phyloP scores from a whole-genome alignment of 2,888 invertebrate species.

The Hecatera dysodea region DNA sequence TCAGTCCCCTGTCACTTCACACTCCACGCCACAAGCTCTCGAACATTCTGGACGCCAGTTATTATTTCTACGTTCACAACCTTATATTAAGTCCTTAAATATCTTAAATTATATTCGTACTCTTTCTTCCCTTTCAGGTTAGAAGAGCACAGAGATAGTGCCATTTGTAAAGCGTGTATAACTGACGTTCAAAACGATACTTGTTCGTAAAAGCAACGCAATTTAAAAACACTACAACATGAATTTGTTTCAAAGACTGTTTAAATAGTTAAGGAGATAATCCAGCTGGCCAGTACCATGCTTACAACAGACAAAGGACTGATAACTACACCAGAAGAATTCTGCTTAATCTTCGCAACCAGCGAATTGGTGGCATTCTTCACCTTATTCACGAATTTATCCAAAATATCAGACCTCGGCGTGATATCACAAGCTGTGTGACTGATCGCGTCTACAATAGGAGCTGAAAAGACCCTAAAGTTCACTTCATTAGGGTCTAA shows the following conservation, averaged over 20 bases:
- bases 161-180: constrained; percentile 43
- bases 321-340: constrained; percentile 63
- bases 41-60: constrained; percentile 53
- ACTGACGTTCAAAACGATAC: constrained; percentile 54
- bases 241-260: constrained; percentile 44
- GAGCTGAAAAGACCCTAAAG: constrained; percentile 93
- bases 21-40: constrained; percentile 47
- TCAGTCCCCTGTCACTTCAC: constrained; percentile 39
- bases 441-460: constrained; percentile 93
- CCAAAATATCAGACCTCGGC: constrained; percentile 89
- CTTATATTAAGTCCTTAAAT: constrained; percentile 51
- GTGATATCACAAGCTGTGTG: constrained; percentile 93
- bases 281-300: constrained; percentile 71
- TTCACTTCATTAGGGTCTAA: constrained; percentile 92
- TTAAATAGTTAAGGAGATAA: constrained; percentile 63
- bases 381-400: constrained; percentile 88
- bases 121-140: background rate
- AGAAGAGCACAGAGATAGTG: constrained; percentile 8
- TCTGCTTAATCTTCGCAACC: constrained; percentile 75
- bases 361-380: constrained; percentile 85
- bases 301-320: constrained; percentile 70
- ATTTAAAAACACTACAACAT: constrained; percentile 28
- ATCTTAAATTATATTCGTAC: constrained; percentile 17
- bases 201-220: constrained; percentile 55
- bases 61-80: constrained; percentile 51